phyloP scores from a whole-genome alignment of 2,113 vertebrate genomes.

The Chaetops frenatus region DNA sequence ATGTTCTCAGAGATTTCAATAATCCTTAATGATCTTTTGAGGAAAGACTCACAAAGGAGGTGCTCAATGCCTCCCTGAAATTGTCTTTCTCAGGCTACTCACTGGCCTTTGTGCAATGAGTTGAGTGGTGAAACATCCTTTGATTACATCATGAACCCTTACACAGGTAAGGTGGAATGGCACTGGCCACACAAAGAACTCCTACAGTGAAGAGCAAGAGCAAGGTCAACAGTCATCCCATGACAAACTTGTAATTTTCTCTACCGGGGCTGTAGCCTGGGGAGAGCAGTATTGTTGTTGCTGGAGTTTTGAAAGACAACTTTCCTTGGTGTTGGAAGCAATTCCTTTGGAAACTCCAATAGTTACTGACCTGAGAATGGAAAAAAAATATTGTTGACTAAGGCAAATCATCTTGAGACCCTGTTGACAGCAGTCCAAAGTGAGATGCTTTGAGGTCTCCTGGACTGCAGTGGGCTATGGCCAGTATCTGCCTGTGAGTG shows the following conservation, averaged over 20 bases:
- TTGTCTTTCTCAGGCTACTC: not conserved
- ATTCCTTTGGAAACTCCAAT: not conserved
- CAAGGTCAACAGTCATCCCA: not conserved
- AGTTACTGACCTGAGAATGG: not conserved
- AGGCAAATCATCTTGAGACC: not conserved
- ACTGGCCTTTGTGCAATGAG: not conserved
- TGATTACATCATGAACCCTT: not conserved
- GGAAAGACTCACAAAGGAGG: not conserved
- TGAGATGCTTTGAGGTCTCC: not conserved
- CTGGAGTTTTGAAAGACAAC: not conserved
- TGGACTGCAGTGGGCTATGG: not conserved
- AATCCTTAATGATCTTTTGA: not conserved
- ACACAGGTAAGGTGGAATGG: not conserved
- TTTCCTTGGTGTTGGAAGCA: not conserved
- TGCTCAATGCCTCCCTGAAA: not conserved
- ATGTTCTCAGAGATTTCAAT: not conserved
- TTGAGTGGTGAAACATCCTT: not conserved
- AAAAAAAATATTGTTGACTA: not conserved
- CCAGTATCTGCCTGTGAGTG: not conserved
- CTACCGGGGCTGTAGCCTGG: not conserved
- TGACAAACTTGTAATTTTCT: not conserved
- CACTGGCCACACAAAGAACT: accelerated
- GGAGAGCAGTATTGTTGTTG: not conserved
- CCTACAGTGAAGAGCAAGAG: not conserved
- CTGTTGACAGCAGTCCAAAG: not conserved